Evolutionary conservation across 2,888 invertebrate species (phyloP), one percentile per base, ranked within the genome.

Genomic region (Limnephilus auricula): DNA sequence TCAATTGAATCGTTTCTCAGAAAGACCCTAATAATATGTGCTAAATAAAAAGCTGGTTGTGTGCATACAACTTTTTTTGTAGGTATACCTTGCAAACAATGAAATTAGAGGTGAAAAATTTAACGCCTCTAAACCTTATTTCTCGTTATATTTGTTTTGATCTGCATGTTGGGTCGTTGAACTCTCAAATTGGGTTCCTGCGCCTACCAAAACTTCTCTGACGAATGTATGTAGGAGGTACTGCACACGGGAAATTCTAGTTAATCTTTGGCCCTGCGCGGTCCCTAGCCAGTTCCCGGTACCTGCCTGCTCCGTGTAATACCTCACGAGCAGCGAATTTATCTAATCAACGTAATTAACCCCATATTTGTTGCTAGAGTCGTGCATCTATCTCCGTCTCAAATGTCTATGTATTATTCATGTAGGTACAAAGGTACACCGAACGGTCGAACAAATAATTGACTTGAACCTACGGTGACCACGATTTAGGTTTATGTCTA

Each of bases 261-360:
- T 65, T 65, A 65, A 65, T 65, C 65, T 65, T 65, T 65, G 65
- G 65, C 65, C 65, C 65, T 65, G 25, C 65, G 65, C 65, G 25
- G 82, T 82, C 25, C 34, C n/a, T 82, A 32, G 15, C 37, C 32
- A 80, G 32, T 80, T 31, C 31, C 34, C 32, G 31, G 32, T 32
- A 13, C 82, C 82, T 82, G 25, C 34, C 31, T 18, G 34, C 9
- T 34, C 82, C 34, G 32, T 34, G 31, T 80, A 30, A 12, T 30
- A 82, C 32, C 34, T 82, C 32, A 34, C 34, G 32, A 65, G 13
- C 32, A 34, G 18, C 82, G 18, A 82, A 82, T 34, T 37, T 65
- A 65, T 82, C 34, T 25, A 82, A 32, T 82, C 34, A 82, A 82
- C 82, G 32, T 82, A 34, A 82, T 82, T 82, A 82, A 34, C 82